Base-by-base conservation (phyloP, 2,888 invertebrate genomes). In the Subacronicta megacephala region DNA sequence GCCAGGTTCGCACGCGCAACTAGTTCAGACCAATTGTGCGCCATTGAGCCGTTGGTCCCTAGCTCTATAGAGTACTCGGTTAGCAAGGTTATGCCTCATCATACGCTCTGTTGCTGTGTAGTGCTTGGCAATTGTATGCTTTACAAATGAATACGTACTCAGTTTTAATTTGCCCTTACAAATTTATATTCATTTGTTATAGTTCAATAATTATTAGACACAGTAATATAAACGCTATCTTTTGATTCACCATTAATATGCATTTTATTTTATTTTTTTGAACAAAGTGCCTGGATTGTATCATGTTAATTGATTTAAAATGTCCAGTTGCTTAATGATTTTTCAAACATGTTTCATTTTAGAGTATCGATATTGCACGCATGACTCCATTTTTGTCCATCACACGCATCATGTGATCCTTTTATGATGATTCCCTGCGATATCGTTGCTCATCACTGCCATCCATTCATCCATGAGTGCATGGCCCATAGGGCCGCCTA, bases 21-120 rank as follows among this genome's bases (percentile, higher is more conserved):
- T 91, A 91, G 90, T 87, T 90, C 88, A 83, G 83, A 85, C 87
- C 93, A 93, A 93, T 93, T 93, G 93, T 90, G 77, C 80, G 89
- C 83, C 89, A 92, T 92, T 92, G 88, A 92, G 90, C 81, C 77
- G 76, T 80, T 83, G 83, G 82, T 88, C 90, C 90, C 90, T 87
- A 84, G 72, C 87, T 84, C 84, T 84, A 83, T 82, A 85, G 80
- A 84, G 81, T 78, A 76, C 74, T 80, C 78, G 74, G 80, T 84
- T 71, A 83, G 82, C 92, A 92, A 93, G 93, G 92, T 92, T 88
- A 89, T 87, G 80, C 80, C 76, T 72, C 82, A 53, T 47, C 82
- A 53, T 47, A 61, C 42, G 41, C 62, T 67, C 58, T 63, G 63
- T 74, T 61, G 54, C 60, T 54, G 53, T 69, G 50, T 72, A 78